Conservation (phyloP, 2,888 invertebrate genomes). For the Epirrhoe alternata region DNA sequence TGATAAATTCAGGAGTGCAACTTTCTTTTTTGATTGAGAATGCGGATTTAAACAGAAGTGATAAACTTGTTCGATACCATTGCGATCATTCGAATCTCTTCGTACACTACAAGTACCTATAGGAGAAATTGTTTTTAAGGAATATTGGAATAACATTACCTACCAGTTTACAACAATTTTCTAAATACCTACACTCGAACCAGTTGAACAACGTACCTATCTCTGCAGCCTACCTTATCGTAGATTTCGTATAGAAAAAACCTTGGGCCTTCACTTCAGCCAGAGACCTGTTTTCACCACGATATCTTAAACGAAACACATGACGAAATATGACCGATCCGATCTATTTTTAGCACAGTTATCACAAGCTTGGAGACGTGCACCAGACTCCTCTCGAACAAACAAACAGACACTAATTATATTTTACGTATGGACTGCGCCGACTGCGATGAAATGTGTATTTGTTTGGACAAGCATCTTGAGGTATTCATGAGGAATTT, state of each 20-base stretch:
- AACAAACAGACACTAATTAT: constrained; percentile 66
- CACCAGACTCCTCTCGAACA: constrained; percentile 61
- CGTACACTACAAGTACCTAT: neutral
- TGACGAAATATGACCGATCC: constrained; percentile 27
- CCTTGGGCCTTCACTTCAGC: neutral
- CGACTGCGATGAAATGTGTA: constrained; percentile 38
- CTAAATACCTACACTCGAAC: too few relatives aligned
- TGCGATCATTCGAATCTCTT: neutral
- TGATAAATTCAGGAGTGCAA: constrained; percentile 22
- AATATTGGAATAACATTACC: too few relatives aligned
- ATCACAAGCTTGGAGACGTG: constrained; percentile 56
- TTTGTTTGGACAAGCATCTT: constrained; percentile 39
- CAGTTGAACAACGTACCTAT: neutral
- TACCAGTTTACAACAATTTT: too few relatives aligned
- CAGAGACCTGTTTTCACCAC: neutral
- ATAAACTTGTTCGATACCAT: constrained; percentile 8
- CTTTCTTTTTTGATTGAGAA: constrained; percentile 40
- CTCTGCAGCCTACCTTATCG: too few relatives aligned
- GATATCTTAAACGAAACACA: constrained; percentile 17
- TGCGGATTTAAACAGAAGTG: constrained; percentile 25
- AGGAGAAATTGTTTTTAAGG: neutral
- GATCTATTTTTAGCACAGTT: constrained; percentile 41
- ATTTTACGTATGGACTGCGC: constrained; percentile 44
- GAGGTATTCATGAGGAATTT: constrained; percentile 25
- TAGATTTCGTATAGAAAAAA: neutral